A percentile compares a stretch with the other conserved stretches of the same genome.
Conservation (phyloP, 2,113 vertebrate genomes). For the Empidonax traillii region DNA sequence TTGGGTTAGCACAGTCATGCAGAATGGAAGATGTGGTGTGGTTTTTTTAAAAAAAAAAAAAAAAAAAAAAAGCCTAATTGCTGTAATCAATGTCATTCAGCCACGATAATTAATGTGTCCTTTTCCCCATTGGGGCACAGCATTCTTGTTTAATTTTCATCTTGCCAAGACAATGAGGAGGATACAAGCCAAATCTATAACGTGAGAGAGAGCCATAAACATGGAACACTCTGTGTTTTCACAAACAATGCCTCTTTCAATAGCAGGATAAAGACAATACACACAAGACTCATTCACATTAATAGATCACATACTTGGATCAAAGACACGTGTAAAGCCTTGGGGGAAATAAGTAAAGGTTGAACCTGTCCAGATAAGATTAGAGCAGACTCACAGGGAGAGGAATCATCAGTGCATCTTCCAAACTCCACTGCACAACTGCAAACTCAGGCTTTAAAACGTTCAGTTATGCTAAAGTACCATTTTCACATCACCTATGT, state of each 20-base stretch:
- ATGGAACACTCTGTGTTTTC: not conserved
- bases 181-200: slow-evolving; percentile 46
- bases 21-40: not conserved
- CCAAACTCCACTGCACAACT: not conserved
- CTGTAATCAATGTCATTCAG: slow-evolving; percentile 29
- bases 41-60: not conserved
- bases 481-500: not conserved
- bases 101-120: slow-evolving; percentile 7
- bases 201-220: slow-evolving; percentile 24
- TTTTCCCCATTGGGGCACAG: not conserved
- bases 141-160: slow-evolving; percentile 30
- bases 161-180: slow-evolving; percentile 44
- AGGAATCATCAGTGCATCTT: not conserved
- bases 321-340: not conserved
- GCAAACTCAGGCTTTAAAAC: not conserved
- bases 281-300: not conserved
- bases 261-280: slow-evolving; percentile 32
- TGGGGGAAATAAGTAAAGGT: not conserved
- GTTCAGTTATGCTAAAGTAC: not conserved
- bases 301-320: not conserved
- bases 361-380: not conserved
- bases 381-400: not conserved
- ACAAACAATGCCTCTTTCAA: slow-evolving; percentile 25
- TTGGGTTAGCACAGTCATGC: fast-evolving
- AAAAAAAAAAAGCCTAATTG: not conserved